Evolutionary conservation across 1,140 invertebrate genomes (phyloP).

Genomic region (Trissolcus basalis): DNA sequence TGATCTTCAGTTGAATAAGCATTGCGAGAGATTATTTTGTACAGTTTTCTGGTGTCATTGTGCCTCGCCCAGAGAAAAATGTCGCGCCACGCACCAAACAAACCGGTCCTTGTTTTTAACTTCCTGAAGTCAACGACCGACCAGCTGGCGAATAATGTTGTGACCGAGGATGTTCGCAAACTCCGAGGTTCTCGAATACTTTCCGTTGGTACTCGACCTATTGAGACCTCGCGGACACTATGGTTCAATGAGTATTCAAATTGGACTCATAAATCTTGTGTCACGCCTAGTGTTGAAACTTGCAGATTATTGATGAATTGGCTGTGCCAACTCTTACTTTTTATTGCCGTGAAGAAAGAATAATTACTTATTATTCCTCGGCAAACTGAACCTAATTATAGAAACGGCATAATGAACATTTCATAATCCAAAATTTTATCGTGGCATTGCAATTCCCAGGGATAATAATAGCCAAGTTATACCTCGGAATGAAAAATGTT

Average conservation of each 20-base stretch:
- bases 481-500: no score
- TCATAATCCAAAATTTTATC: no score
- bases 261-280: constrained; percentile 26
- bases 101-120: constrained; percentile 41
- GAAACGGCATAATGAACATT: no score
- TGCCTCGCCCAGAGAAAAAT: constrained; percentile 34
- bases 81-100: constrained; percentile 35
- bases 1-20: no score
- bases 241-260: constrained; percentile 7
- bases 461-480: no score
- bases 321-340: constrained; percentile 43
- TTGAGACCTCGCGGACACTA: constrained; percentile 1
- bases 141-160: constrained; percentile 30
- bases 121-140: constrained; percentile 45
- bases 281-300: constrained; percentile 18
- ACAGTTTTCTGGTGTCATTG: constrained; percentile 32
- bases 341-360: constrained; percentile 23
- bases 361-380: constrained; percentile 27
- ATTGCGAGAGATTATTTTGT: constrained; percentile 13
- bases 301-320: constrained; percentile 31
- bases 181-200: neutral
- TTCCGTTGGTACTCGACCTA: neutral
- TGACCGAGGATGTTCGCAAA: constrained; percentile 17
- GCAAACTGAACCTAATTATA: constrained; percentile 9
- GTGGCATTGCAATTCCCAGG: no score